Evolutionary conservation across 2,888 invertebrate species (phyloP), one percentile per base, ranked within the genome.

Genomic region (Cantharis flavilabris): DNA sequence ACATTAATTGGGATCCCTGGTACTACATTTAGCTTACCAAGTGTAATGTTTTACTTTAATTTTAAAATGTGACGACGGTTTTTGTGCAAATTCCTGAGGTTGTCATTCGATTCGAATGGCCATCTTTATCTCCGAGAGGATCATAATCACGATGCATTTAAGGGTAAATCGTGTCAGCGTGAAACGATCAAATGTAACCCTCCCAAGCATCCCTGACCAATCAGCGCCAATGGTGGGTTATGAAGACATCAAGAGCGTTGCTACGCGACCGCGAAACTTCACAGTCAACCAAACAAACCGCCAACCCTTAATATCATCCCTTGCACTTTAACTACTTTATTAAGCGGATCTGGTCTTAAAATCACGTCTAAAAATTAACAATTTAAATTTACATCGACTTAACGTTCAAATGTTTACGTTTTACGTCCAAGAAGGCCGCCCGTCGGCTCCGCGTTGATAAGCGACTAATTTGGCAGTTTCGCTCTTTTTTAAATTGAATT

Each of bases 201-300:
- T 83, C 85, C 83, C 84, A 83, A 77, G 80, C 82, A 81, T 80
- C 84, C 85, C 86, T 85, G 87, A 87, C 88, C 88, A 88, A 88
- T 88, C 87, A 86, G 87, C 88, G 87, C 83, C 82, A 84, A 84
- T 84, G 86, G 84, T 85, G 83, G 83, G 80, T 84, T 84, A 84
- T 84, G 84, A 84, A 83, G 84, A 84, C 83, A 84, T 83, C 83
- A 87, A 85, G 84, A 86, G 86, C 87, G 88, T 87, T 87, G 87
- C 87, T 87, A 86, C 84, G 87, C 87, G 86, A 87, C 87, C 87
- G 86, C 87, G 86, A 84, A 86, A 84, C 85, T 86, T 85, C 86
- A 79, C 83, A 81, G 80, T 82, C 83, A 82, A 76, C 80, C 82
- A 80, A 80, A 82, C 82, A 80, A 82, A 81, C 82, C 81, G 74